Conservation (phyloP, 2,888 invertebrate species). For the Hylaea fasciaria region DNA sequence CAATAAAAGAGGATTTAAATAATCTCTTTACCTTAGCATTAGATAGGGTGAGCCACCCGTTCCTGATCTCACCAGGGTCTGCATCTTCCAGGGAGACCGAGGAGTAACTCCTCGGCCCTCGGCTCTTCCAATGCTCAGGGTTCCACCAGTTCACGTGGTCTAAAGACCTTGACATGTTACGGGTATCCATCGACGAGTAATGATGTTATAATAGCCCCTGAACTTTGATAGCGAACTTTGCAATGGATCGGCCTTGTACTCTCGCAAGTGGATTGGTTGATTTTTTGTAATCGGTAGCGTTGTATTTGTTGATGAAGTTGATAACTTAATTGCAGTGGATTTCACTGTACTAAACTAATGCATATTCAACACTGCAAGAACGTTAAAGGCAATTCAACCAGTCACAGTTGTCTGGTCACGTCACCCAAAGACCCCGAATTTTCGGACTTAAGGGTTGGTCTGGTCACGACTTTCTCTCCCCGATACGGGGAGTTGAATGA, state of each 20-base stretch:
- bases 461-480: constrained; percentile 39
- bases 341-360: background rate
- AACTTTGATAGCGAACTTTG: constrained; percentile 3
- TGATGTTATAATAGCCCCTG: background rate
- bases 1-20: no score
- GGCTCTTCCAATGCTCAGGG: constrained; percentile 65
- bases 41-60: constrained; percentile 74
- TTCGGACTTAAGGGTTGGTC: background rate
- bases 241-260: background rate
- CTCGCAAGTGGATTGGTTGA: background rate
- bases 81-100: constrained; percentile 66
- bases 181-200: constrained; percentile 56
- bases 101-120: constrained; percentile 58
- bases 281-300: background rate
- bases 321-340: constrained; percentile 4
- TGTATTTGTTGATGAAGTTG: background rate
- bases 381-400: no score
- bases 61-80: constrained; percentile 70
- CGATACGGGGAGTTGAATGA: constrained; percentile 58
- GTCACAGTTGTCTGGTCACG: background rate
- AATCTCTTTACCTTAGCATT: constrained; percentile 59
- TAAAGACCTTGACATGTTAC: constrained; percentile 63
- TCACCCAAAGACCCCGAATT: background rate
- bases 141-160: constrained; percentile 78
- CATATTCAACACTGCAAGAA: no score